These are phyloP conservation scores for Caenorhabditis zanzibari DNA, from an alignment of 2,888 invertebrate genomes.

Conservation along the genomic window DNA sequence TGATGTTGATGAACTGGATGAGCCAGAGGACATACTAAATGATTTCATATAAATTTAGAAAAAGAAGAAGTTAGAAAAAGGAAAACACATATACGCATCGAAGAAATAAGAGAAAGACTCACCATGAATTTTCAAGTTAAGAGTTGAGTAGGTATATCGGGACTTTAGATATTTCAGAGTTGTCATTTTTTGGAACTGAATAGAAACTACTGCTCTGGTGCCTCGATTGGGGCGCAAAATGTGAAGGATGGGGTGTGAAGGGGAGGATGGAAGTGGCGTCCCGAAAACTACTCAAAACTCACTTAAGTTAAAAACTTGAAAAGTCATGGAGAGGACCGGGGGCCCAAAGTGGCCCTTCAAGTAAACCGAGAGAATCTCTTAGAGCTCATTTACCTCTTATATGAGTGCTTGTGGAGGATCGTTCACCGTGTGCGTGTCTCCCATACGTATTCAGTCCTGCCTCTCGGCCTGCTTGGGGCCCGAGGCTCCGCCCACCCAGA, in stretches of 20 bases:
- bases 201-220: slow-evolving; percentile 52
- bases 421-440: slow-evolving; percentile 57
- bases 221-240: slow-evolving; percentile 54
- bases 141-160: slow-evolving; percentile 2
- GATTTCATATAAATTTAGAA: background rate
- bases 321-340: slow-evolving; percentile 62
- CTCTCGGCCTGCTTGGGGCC: slow-evolving; percentile 28
- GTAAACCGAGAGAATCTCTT: slow-evolving; percentile 71
- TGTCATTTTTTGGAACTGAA: slow-evolving; percentile 19
- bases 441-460: slow-evolving; percentile 56
- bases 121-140: slow-evolving; percentile 57
- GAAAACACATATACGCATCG: slow-evolving; percentile 5
- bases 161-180: background rate
- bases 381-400: slow-evolving; percentile 75
- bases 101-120: slow-evolving; percentile 17
- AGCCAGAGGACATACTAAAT: slow-evolving; percentile 63
- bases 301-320: slow-evolving; percentile 68
- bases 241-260: slow-evolving; percentile 53
- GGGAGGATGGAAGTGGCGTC: slow-evolving; percentile 54
- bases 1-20: slow-evolving; percentile 55
- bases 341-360: slow-evolving; percentile 66
- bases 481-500: slow-evolving; percentile 30
- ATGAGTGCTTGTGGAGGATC: slow-evolving; percentile 72
- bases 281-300: slow-evolving; percentile 66
- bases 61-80: background rate